Evolutionary conservation across 2,797 vertebrate genomes (phyloP), one percentile per base, ranked within the genome.

Genomic region (Tenualosa thibaudeaui): DNA sequence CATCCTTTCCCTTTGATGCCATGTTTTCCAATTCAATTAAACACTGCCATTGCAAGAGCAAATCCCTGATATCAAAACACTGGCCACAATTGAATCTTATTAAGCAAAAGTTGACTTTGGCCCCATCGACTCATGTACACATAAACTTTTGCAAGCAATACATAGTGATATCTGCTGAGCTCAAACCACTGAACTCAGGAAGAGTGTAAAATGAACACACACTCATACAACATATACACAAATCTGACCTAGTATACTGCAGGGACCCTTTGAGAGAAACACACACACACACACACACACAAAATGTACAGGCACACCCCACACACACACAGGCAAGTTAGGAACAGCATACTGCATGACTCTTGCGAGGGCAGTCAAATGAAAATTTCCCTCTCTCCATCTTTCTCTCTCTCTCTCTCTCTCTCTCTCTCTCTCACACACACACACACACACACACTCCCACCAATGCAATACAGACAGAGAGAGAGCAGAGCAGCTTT

Each of bases 51-150:
- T 84, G 68, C 84, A 86, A 89, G 85, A 86, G 53, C 83, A 83
- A 82, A 86, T 91, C 84, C 89, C 87, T 88, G 22, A 0, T 60
- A 88, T 90, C 85, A 89, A 89, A 91, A 89, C 88, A 91, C 82
- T 81, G 81, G 50, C 85, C 81, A 88, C 87, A 87, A 90, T 88
- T 88, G 86, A 91, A 89, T 90, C 86, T 84, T 85, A 89, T 91
- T 89, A 91, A 85, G 89, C 82, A 81, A 87, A 81, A 81, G 83
- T 89, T 92, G 90, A 91, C 87, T 91, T 92, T 92, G 89, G 90
- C 85, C 54, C 3, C 0, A 13, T 58, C 22, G 0, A 12, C 84
- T 82, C 78, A 65, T 83, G 87, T 89, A 88, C 86, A 88, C 86
- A 78, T 75, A 71, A 71, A 19, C 71, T 22, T 78, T 5, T 43